Evolutionary conservation across 2,113 vertebrate genomes (phyloP), one percentile per base, ranked within the genome.

Genomic region (Chlorodrepanis virens): DNA sequence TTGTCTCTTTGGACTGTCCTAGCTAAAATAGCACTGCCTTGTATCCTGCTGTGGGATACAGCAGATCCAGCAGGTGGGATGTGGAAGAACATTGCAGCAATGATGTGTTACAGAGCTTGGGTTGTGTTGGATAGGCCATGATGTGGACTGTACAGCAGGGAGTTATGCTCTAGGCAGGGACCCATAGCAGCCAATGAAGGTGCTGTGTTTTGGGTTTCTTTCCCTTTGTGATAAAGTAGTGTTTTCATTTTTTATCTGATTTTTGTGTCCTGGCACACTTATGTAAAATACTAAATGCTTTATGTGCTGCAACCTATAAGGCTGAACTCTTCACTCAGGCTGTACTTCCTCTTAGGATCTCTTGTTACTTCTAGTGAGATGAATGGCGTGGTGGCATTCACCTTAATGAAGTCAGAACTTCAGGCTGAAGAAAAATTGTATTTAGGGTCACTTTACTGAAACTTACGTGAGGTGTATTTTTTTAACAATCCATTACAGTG

Each of bases 1-100:
- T 90, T 9, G 10, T 67, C 25, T 78, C 33, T 71, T 75, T 50
- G 69, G 65, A 25, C 35, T 31, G 6, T 39, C 7, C 7, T 16
- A 74, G n/a, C 20, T 78, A 37, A 60, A 81, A 35, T 18, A 77
- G 5, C 53, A 17, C n/a, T 61, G 44, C 45, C 25, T 86, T 0
- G 0, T 76, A 29, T 49, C 12, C 40, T 80, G 37, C 23, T 2
- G 0, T 9, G 47, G 12, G 25, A 11, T 83, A 12, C 22, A 83
- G 61, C n/a, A 63, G 45, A 28, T 77, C 22, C 25, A 0, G 1
- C 31, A 65, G 63, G 7, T 44, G 42, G 25, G 39, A 18, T 59
- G 52, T 18, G 12, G 76, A 83, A 59, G 39, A 77, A 16, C 33
- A 29, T 6, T 33, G 29, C 10, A 6, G 21, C 33, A 67, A 27